Percentiles rank a stretch among this genome's conserved stretches.
Evolutionary conservation across 2,888 invertebrate species (phyloP).

Genomic region (Palloptera scutellata): DNA sequence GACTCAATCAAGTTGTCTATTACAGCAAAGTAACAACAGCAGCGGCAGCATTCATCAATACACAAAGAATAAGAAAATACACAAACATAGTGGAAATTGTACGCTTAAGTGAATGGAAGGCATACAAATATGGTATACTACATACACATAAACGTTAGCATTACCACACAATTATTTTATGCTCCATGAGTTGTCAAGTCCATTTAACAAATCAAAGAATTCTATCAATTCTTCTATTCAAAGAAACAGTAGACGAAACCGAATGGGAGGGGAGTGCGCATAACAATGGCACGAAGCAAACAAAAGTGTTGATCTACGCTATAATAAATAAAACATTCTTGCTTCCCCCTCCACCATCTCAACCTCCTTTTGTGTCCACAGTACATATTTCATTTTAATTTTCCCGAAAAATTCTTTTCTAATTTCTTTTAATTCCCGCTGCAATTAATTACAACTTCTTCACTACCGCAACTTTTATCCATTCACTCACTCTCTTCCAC

Average conservation of each 20-base stretch:
- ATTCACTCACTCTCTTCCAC: not conserved
- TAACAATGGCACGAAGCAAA: not conserved
- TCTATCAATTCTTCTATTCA: not conserved
- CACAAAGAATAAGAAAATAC: conserved; percentile 8
- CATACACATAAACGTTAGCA: conserved; percentile 17
- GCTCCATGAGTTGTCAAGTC: conserved; percentile 21
- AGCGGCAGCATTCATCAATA: conserved; percentile 25
- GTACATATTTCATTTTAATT: conserved; percentile 21
- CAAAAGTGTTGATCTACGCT: conserved; percentile 5
- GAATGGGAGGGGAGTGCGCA: no score
- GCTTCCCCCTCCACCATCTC: no score
- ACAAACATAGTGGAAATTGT: not conserved
- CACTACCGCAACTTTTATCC: conserved; percentile 10
- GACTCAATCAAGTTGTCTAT: conserved; percentile 47
- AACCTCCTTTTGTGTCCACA: not conserved
- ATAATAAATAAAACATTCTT: no score
- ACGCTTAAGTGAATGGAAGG: not conserved
- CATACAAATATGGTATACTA: conserved; percentile 4
- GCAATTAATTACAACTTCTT: conserved; percentile 29
- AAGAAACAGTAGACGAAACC: no score
- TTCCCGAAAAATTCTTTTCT: conserved; percentile 16
- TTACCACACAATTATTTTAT: not conserved
- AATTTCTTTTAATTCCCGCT: conserved; percentile 28
- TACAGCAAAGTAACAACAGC: conserved; percentile 34
- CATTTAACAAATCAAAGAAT: conserved; percentile 27